These are phyloP conservation scores for Agonopterix alstromeriana DNA, from an alignment of 2,888 invertebrate species.

Conservation along the genomic window DNA sequence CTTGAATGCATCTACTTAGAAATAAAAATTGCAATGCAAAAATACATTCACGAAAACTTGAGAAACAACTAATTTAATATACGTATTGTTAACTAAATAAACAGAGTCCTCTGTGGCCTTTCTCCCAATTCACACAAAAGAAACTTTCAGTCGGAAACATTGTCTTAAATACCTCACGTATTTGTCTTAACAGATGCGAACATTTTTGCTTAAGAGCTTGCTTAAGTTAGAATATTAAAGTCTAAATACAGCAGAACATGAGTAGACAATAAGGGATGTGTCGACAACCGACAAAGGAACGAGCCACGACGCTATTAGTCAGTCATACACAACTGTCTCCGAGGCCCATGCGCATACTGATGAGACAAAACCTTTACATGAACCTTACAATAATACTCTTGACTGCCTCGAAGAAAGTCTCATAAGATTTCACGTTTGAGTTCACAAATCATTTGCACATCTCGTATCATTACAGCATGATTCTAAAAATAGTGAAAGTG, in stretches of 20 bases:
- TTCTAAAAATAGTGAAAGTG: slow-evolving; percentile 41
- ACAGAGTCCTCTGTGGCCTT: too few relatives aligned
- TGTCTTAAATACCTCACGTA: too few relatives aligned
- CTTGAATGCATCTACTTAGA: not conserved
- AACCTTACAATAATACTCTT: slow-evolving; percentile 5
- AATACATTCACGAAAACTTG: not conserved
- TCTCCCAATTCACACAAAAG: too few relatives aligned
- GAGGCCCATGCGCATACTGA: slow-evolving; percentile 38
- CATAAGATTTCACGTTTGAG: not conserved
- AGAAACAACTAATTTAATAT: too few relatives aligned
- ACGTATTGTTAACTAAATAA: too few relatives aligned
- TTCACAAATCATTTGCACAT: slow-evolving; percentile 4
- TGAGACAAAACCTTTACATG: slow-evolving; percentile 29
- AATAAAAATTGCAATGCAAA: not conserved
- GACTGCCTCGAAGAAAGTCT: not conserved
- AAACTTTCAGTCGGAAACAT: too few relatives aligned
- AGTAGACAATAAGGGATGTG: slow-evolving; percentile 39
- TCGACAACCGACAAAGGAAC: slow-evolving; percentile 55
- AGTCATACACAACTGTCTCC: slow-evolving; percentile 33
- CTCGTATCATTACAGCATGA: slow-evolving; percentile 6
- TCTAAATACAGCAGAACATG: slow-evolving; percentile 25
- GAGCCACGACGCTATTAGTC: slow-evolving; percentile 52
- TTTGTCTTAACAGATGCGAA: too few relatives aligned
- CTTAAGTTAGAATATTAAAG: too few relatives aligned
- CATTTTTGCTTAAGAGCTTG: too few relatives aligned